Evolutionary conservation across 2,113 vertebrate species (phyloP).

Genomic region (Cepphus grylle): DNA sequence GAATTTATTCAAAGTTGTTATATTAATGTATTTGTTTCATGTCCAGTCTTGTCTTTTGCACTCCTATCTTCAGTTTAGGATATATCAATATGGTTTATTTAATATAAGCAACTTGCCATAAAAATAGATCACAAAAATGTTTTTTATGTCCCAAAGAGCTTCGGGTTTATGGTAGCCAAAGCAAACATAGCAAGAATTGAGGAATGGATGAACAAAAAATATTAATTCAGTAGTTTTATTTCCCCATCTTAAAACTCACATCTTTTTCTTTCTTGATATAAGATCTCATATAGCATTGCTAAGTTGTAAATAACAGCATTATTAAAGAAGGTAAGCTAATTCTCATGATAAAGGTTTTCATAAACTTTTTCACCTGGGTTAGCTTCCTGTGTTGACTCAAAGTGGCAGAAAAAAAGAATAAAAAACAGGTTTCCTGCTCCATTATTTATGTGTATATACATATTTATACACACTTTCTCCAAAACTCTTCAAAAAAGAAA

Average conservation of each 20-base stretch:
- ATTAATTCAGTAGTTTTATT: background rate
- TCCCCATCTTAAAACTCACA: background rate
- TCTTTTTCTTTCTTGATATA: background rate
- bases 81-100: background rate
- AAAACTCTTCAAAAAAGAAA: background rate
- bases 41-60: background rate
- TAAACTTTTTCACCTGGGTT: background rate
- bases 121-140: slow-evolving; percentile 26
- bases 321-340: background rate
- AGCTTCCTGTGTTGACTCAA: background rate
- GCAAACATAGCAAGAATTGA: background rate
- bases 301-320: background rate
- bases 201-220: background rate
- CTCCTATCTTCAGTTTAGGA: background rate
- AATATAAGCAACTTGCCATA: background rate
- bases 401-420: background rate
- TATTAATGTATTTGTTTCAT: background rate
- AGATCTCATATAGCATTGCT: background rate
- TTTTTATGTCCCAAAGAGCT: background rate
- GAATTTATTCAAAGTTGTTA: background rate
- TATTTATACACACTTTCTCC: slow-evolving; percentile 40
- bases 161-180: background rate
- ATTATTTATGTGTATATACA: slow-evolving; percentile 48
- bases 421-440: background rate
- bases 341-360: background rate